Evolutionary conservation across 1,140 invertebrate genomes (phyloP), one percentile per base, ranked within the genome.

Genomic region (Aphelenchoides avenae): DNA sequence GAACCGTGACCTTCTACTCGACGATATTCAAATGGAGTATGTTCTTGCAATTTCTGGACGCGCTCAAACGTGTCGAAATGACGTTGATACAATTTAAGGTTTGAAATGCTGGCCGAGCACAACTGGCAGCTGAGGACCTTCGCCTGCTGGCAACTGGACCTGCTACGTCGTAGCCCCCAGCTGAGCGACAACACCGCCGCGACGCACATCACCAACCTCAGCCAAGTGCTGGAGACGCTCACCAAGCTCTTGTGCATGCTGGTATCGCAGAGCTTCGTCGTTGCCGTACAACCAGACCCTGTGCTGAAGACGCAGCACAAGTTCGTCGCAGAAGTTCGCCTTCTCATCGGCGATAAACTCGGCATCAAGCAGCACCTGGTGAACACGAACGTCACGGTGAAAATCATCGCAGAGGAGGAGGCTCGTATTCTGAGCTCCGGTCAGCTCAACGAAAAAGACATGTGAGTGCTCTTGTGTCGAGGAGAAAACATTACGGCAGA

Each of bases 251-350:
- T 75, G 20, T 77, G 73, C 29, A 68, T 77, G 58, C 48, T 75
- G 7, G 73, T 75, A 9, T 75, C 73, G 0, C 72, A 77, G 34
- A 54, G 47, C n/a, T 75, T 75, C 53, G 70, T 75, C 15, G 73
- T 75, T 22, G 61, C 61, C 18, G 68, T 73, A 34, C 73, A 75
- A 41, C 73, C 73, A 3, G 75, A 77, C 13, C 72, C 75, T 13
- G 73, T 75, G 11, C 57, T 75, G 15, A 75, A 75, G 51, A 77
- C 75, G 7, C 73, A 75, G 47, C 75, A 75, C 51, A 75, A 75
- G 51, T 66, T 67, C 47, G 57, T 61, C 11, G 63, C 66, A 18
- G 62, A 68, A 64, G 73, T 73, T n/a, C 58, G 73, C 1, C 54
- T 75, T 6, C 36, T 75, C 20, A 75, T 75, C 30, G 73, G 73